Evolutionary conservation across 2,797 vertebrate species (phyloP).

Genomic region (Amblyopsis hoosieri): DNA sequence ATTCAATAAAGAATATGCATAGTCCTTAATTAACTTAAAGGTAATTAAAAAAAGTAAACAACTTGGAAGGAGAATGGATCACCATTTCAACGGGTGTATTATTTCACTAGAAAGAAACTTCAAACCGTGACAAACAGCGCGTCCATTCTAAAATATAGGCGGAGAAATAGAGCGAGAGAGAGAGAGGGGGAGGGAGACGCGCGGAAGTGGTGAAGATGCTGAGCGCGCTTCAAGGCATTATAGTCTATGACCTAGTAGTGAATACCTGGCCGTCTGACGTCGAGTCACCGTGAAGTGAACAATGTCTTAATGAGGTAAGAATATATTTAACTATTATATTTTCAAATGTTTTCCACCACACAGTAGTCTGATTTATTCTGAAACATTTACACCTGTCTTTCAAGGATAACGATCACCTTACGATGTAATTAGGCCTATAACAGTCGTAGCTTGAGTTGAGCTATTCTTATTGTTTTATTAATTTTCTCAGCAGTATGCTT

Average conservation of each 20-base stretch:
- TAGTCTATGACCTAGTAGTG: background rate
- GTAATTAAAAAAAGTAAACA: background rate
- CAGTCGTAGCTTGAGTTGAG: too few relatives aligned
- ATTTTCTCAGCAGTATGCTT: too few relatives aligned
- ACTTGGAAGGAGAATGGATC: background rate
- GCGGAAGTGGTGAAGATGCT: constrained; percentile 65
- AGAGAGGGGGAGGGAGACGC: constrained; percentile 7
- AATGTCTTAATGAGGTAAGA: too few relatives aligned
- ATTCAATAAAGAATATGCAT: too few relatives aligned
- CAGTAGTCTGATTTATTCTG: too few relatives aligned
- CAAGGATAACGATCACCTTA: too few relatives aligned
- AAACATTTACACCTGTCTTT: too few relatives aligned
- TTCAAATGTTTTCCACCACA: too few relatives aligned
- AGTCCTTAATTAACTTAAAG: background rate
- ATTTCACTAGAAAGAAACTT: background rate
- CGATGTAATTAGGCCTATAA: too few relatives aligned
- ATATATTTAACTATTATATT: too few relatives aligned
- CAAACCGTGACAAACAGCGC: background rate
- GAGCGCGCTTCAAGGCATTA: background rate
- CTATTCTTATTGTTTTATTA: too few relatives aligned
- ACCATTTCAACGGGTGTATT: background rate
- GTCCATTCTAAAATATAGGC: background rate
- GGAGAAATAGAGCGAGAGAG: background rate
- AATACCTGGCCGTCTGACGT: background rate
- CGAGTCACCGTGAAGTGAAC: background rate